phyloP scores from a whole-genome alignment of 1,140 invertebrate species.

The Platorchestia sp. region DNA sequence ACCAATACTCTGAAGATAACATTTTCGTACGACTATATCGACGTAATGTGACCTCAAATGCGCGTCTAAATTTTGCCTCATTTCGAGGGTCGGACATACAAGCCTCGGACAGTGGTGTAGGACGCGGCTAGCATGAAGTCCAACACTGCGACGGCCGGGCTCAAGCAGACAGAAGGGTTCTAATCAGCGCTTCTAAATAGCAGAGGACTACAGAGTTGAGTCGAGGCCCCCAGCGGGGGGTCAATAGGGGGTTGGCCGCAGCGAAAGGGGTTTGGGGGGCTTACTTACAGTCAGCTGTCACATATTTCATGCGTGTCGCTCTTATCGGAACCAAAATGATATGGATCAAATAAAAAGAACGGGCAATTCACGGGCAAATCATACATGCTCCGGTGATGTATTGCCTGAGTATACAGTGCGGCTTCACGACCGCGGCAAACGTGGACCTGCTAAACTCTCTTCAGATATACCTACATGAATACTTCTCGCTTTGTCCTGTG shows the following conservation, averaged over 20 bases:
- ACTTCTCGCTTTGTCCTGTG: not conserved
- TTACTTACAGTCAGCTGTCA: slow-evolving; percentile 54
- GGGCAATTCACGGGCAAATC: slow-evolving; percentile 52
- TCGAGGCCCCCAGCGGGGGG: not conserved
- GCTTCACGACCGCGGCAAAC: slow-evolving; percentile 20
- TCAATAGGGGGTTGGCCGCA: not conserved
- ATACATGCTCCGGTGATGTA: slow-evolving; percentile 50
- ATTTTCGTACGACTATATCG: not conserved
- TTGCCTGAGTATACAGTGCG: not conserved
- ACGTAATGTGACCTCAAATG: not conserved
- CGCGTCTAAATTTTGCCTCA: not conserved
- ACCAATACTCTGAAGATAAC: not conserved
- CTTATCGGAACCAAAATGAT: slow-evolving; percentile 53
- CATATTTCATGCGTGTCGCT: slow-evolving; percentile 52
- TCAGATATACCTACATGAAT: not conserved
- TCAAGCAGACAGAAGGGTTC: slow-evolving; percentile 11
- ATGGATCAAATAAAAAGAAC: slow-evolving; percentile 56
- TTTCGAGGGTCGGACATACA: not conserved
- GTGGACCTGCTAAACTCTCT: not conserved
- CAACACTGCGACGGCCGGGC: not conserved
- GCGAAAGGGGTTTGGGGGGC: slow-evolving; percentile 32
- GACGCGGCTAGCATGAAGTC: not conserved
- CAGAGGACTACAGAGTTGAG: not conserved
- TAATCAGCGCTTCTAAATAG: not conserved
- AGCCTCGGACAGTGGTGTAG: not conserved